Conservation (phyloP, 2,888 invertebrate genomes). For the Cantharis rustica region DNA sequence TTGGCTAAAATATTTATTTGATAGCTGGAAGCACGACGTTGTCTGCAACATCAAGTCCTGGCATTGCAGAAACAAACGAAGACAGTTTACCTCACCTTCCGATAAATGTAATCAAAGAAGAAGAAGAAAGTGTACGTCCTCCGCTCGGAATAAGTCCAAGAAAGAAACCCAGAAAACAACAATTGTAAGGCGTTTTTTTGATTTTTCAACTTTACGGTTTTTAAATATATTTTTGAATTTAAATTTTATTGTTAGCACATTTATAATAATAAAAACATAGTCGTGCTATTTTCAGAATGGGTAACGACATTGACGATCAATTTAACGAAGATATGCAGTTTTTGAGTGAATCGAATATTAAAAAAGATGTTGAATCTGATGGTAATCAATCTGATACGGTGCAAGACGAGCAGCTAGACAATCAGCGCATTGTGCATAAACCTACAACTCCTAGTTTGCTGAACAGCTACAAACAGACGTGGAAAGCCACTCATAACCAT, state of each 20-base stretch:
- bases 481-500: conserved; percentile 77
- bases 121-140: conserved; percentile 58
- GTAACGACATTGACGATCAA: conserved; percentile 60
- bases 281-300: conserved; percentile 50
- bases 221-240: not conserved
- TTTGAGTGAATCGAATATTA: conserved; percentile 58
- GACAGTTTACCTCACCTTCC: conserved; percentile 52
- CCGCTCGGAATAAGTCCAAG: conserved; percentile 73
- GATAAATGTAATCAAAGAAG: conserved; percentile 47
- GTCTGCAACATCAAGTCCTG: conserved; percentile 84
- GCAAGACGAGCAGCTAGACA: conserved; percentile 50
- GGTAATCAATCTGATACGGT: conserved; percentile 50
- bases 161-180: conserved; percentile 90
- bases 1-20: not conserved
- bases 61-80: conserved; percentile 65
- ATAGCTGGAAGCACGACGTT: conserved; percentile 80
- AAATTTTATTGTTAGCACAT: not conserved
- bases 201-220: not conserved
- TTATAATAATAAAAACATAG: not conserved
- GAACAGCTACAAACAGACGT: conserved; percentile 69
- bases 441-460: conserved; percentile 59
- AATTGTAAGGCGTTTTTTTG: conserved; percentile 67
- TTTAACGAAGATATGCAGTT: conserved; percentile 66
- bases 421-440: conserved; percentile 45
- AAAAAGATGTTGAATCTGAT: conserved; percentile 55